A percentile compares a stretch with the other conserved stretches of the same genome.
phyloP scores from a whole-genome alignment of 1,140 invertebrate species.

The Sinonovacula constricta region DNA sequence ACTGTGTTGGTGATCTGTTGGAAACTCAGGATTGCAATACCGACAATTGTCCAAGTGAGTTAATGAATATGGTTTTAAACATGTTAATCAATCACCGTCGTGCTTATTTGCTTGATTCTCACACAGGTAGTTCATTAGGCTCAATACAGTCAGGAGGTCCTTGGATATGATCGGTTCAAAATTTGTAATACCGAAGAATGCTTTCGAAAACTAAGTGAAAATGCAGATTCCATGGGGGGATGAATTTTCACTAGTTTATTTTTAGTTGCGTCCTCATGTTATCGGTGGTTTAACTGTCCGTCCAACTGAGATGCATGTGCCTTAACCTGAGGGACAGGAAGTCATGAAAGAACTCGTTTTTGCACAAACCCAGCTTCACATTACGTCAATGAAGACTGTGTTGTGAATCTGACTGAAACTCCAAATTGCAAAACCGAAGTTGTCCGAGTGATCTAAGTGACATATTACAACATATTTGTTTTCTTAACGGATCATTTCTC shows the following conservation, averaged over 20 bases:
- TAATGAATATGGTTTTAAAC: background rate
- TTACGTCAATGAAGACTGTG: conserved; percentile 41
- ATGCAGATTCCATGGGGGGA: background rate
- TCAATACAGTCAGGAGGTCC: background rate
- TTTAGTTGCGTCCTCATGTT: too few species aligned
- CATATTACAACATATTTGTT: too few species aligned
- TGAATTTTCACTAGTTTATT: background rate
- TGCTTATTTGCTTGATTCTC: background rate
- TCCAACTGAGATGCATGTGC: background rate
- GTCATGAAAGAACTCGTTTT: background rate
- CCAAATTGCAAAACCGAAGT: too few species aligned
- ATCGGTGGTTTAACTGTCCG: conserved; percentile 12
- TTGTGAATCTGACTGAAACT: too few species aligned
- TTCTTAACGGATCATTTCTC: too few species aligned
- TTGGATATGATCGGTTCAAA: background rate
- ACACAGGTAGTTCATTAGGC: background rate
- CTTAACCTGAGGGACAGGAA: conserved; percentile 2
- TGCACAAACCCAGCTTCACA: conserved; percentile 41
- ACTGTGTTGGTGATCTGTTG: conserved; percentile 13
- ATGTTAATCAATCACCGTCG: background rate
- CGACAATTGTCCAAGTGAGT: conserved; percentile 26
- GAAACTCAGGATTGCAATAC: conserved; percentile 24
- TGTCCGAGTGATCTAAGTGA: too few species aligned
- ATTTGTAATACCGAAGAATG: conserved; percentile 1
- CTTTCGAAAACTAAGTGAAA: background rate